phyloP scores from a whole-genome alignment of 2,888 invertebrate species.

The Actias luna region DNA sequence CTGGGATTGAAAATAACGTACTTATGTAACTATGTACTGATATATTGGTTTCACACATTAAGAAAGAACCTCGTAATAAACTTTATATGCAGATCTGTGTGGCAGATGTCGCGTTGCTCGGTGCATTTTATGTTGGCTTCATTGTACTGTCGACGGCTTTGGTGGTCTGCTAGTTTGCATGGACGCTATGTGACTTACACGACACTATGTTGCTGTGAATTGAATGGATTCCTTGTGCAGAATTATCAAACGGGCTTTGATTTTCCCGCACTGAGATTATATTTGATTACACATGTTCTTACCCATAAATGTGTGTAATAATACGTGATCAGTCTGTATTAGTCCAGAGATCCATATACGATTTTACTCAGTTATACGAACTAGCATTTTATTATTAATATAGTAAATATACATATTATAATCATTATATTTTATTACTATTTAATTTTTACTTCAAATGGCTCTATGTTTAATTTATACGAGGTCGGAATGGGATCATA shows the following conservation, averaged over 20 bases:
- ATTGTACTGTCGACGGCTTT: conserved; percentile 9
- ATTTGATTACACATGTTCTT: background rate
- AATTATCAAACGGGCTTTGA: background rate
- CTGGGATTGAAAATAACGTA: background rate
- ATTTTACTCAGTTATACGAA: background rate
- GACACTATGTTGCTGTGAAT: conserved; percentile 1
- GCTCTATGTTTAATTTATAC: too few relatives aligned
- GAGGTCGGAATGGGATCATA: too few relatives aligned
- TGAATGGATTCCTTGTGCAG: background rate
- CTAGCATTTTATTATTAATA: background rate
- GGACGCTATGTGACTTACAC: background rate
- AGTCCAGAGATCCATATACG: background rate
- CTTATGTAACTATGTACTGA: background rate
- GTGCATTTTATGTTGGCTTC: conserved; percentile 3
- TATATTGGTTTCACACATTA: background rate
- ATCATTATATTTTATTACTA: too few relatives aligned
- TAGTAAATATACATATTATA: too few relatives aligned
- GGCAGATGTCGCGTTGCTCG: conserved; percentile 5
- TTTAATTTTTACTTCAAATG: too few relatives aligned
- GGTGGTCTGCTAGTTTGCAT: conserved; percentile 8
- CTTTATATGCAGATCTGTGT: conserved; percentile 7
- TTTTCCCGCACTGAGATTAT: background rate
- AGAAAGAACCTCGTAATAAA: background rate
- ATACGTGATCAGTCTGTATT: too few relatives aligned
- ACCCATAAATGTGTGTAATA: too few relatives aligned